These are phyloP conservation scores for Cheilosia vulpina DNA, from an alignment of 2,888 invertebrate genomes.

Conservation along the genomic window DNA sequence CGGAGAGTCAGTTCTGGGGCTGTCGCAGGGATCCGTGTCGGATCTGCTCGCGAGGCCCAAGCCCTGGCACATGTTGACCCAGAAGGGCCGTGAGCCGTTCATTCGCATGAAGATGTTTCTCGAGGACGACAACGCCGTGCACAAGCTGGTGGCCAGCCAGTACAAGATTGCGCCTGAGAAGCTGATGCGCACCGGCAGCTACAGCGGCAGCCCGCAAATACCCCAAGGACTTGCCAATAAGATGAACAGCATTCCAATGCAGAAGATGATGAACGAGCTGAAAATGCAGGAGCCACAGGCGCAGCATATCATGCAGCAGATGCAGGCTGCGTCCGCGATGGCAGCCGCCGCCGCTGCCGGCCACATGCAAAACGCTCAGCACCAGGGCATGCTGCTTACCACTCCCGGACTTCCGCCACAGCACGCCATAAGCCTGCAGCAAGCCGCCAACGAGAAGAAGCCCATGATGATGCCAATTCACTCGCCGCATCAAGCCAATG, in stretches of 20 bases:
- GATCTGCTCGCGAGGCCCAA: slow-evolving; percentile 98
- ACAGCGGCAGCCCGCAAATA: slow-evolving; percentile 92
- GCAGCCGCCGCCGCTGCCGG: slow-evolving; percentile 81
- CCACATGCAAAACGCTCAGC: slow-evolving; percentile 80
- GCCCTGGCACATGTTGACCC: slow-evolving; percentile 99
- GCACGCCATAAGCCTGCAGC: slow-evolving; percentile 88
- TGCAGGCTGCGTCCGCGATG: slow-evolving; percentile 84
- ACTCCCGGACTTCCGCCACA: slow-evolving; percentile 91
- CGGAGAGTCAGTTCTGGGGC: slow-evolving; percentile 98
- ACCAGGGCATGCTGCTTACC: slow-evolving; percentile 87
- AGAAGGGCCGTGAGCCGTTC: slow-evolving; percentile 98
- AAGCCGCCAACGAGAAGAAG: slow-evolving; percentile 85
- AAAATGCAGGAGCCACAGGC: slow-evolving; percentile 89
- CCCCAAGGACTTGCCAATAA: slow-evolving; percentile 88
- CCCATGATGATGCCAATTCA: slow-evolving; percentile 86
- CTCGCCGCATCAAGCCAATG: slow-evolving; percentile 88
- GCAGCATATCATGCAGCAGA: slow-evolving; percentile 86
- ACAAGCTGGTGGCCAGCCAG: slow-evolving; percentile 97
- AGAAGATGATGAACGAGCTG: slow-evolving; percentile 90
- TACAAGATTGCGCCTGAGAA: slow-evolving; percentile 99
- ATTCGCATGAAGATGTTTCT: slow-evolving; percentile 99
- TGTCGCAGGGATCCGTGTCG: slow-evolving; percentile 98
- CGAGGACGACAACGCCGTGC: slow-evolving; percentile 97
- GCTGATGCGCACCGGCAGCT: slow-evolving; percentile 97
- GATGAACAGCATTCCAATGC: slow-evolving; percentile 88